These are phyloP conservation scores for Lasioglossum marginatum DNA, from an alignment of 2,888 invertebrate species.

Conservation along the genomic window DNA sequence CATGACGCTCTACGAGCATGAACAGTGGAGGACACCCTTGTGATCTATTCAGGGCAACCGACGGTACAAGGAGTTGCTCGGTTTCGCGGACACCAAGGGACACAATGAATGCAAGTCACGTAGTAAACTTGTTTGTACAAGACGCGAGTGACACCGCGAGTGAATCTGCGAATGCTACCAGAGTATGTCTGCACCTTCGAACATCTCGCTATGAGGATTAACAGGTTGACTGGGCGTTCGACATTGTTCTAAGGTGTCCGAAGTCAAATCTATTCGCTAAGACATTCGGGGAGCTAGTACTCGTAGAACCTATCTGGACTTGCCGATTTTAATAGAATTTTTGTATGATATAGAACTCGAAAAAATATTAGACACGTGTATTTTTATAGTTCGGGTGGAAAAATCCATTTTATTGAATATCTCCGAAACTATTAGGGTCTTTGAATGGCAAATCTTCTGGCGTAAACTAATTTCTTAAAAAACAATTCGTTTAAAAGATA, in stretches of 20 bases:
- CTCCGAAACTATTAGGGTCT: too few species aligned
- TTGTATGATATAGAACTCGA: too few species aligned
- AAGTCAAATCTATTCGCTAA: background rate
- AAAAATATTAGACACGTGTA: too few species aligned
- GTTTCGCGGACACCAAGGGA: constrained; percentile 74
- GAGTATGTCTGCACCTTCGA: constrained; percentile 62
- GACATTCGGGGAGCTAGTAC: background rate
- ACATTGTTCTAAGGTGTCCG: background rate
- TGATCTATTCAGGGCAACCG: background rate
- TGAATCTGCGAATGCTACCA: constrained; percentile 63
- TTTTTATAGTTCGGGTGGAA: too few species aligned
- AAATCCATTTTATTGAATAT: too few species aligned
- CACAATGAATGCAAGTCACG: constrained; percentile 75
- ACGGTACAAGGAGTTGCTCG: constrained; percentile 43
- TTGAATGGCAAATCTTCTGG: too few species aligned
- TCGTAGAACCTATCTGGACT: too few species aligned
- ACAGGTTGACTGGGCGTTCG: constrained; percentile 36
- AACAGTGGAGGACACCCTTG: background rate
- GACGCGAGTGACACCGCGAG: constrained; percentile 55
- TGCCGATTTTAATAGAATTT: too few species aligned
- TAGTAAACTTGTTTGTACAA: constrained; percentile 65
- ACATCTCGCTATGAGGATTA: constrained; percentile 16
- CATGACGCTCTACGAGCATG: background rate
- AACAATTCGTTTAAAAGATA: too few species aligned
- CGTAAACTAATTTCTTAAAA: too few species aligned